phyloP scores from a whole-genome alignment of 2,797 vertebrate species.

The Takifugu ocellatus region DNA sequence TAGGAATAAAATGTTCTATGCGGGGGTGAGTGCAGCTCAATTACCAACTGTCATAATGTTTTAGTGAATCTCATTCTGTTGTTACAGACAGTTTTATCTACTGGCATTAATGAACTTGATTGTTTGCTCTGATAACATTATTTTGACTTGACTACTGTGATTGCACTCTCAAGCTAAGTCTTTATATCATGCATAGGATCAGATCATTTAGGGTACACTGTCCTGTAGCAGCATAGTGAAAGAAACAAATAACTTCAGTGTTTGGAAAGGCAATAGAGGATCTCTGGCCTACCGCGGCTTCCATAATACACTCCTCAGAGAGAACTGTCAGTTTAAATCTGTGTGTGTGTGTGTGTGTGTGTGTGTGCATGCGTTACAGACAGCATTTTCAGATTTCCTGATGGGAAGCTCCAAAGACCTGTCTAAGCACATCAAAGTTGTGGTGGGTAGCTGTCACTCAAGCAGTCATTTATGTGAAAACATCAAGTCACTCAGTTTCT shows the following conservation, averaged over 20 bases:
- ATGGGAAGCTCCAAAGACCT: conserved; percentile 92
- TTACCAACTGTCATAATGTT: neutral
- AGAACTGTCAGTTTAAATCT: too few relatives aligned
- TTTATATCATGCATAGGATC: neutral
- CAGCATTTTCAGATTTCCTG: conserved; percentile 95
- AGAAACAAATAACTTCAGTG: neutral
- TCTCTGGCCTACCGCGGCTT: neutral
- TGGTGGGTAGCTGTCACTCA: conserved; percentile 77
- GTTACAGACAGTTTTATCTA: too few relatives aligned
- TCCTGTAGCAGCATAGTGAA: neutral
- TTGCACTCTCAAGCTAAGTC: neutral
- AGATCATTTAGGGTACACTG: neutral
- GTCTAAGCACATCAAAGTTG: conserved; percentile 89
- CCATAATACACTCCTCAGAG: neutral
- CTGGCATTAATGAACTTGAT: neutral
- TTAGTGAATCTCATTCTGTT: too few relatives aligned
- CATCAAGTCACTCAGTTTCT: neutral
- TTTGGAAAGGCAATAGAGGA: neutral
- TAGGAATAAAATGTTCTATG: conserved; percentile 98
- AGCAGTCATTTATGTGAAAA: neutral
- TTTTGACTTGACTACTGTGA: neutral
- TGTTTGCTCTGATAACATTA: neutral
- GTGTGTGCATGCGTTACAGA: conserved; percentile 71
- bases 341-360: conserved; percentile 1
- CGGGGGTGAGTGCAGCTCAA: conserved; percentile 81